These are phyloP conservation scores for Felis chaus DNA, from an alignment of 2,113 vertebrate genomes.

Conservation along the genomic window DNA sequence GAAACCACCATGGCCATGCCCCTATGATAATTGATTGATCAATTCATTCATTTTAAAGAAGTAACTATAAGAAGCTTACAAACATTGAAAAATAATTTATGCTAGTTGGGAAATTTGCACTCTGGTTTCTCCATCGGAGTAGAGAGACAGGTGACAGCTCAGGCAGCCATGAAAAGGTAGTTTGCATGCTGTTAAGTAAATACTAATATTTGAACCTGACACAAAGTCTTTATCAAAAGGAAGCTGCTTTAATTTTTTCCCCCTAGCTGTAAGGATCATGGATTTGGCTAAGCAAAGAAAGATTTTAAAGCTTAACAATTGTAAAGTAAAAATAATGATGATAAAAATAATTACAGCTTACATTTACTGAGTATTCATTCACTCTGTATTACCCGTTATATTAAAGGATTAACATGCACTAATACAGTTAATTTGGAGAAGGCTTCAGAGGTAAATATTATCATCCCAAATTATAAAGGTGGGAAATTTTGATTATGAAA, in stretches of 20 bases:
- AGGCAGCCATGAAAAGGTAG: neutral
- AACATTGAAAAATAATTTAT: neutral
- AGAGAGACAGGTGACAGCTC: neutral
- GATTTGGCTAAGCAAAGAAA: neutral
- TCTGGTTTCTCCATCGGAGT: neutral
- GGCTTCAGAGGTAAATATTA: neutral
- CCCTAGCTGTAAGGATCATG: neutral
- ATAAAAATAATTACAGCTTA: neutral
- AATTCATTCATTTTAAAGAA: neutral
- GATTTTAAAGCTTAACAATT: conserved; percentile 1
- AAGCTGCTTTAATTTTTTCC: neutral
- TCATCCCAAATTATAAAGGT: neutral
- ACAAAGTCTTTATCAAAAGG: neutral
- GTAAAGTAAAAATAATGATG: neutral
- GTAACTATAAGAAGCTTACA: neutral
- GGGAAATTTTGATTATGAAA: neutral
- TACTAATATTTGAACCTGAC: neutral
- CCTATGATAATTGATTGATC: neutral
- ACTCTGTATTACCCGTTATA: neutral
- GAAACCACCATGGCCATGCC: neutral
- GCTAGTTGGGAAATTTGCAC: neutral
- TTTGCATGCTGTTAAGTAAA: neutral
- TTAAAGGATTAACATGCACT: neutral
- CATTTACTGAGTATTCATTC: conserved; percentile 1
- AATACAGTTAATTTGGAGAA: neutral